phyloP scores from a whole-genome alignment of 2,113 vertebrate species.

The Corvus moneduloides region DNA sequence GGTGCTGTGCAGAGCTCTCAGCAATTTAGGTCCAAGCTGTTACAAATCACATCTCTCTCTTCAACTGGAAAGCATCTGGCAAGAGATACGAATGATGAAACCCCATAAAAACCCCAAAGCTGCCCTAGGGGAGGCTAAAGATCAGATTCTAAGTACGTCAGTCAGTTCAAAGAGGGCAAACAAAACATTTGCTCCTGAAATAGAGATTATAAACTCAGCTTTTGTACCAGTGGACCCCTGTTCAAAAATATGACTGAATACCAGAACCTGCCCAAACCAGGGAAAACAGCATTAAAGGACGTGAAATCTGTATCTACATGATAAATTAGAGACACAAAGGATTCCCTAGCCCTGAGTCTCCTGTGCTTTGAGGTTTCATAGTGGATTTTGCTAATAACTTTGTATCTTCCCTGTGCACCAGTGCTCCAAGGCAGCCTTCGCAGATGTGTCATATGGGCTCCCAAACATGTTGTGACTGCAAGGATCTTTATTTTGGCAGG shows the following conservation, averaged over 20 bases:
- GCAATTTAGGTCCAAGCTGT: neutral
- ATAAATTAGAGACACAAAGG: neutral
- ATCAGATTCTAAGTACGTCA: neutral
- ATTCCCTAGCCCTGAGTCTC: neutral
- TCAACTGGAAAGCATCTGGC: neutral
- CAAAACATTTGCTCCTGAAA: neutral
- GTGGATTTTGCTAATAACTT: neutral
- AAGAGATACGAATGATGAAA: neutral
- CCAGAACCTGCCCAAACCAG: neutral
- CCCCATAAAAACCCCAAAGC: neutral
- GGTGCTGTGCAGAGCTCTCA: neutral
- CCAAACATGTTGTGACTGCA: constrained; percentile 36
- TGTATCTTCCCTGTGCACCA: neutral
- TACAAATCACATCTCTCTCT: neutral
- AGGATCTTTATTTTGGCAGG: constrained; percentile 38
- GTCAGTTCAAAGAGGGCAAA: neutral
- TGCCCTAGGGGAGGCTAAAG: neutral
- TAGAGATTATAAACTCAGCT: neutral
- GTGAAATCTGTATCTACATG: neutral
- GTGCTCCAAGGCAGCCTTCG: neutral
- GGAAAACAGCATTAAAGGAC: neutral
- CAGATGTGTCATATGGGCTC: constrained; percentile 24
- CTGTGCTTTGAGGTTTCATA: neutral
- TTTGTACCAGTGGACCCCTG: neutral
- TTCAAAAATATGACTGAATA: neutral